Evolutionary conservation across 2,797 vertebrate species (phyloP), one percentile per base, ranked within the genome.

Genomic region (Poeciliopsis presidionis): DNA sequence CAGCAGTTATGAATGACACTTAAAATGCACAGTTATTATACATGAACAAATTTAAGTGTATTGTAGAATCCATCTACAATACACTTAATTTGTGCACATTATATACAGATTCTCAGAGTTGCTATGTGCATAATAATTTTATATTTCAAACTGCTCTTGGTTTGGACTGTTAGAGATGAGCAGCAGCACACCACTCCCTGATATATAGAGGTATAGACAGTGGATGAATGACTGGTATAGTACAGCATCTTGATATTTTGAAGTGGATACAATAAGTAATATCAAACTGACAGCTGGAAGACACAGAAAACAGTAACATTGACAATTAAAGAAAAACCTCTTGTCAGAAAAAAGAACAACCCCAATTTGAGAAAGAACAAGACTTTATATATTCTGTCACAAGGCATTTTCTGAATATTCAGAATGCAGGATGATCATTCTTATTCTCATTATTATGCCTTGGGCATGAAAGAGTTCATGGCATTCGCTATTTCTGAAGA

Each of bases 401-500:
- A 33, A 3, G 16, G 2, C n/a, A 22, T 72, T 45, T 36, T 22
- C 14, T 61, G 39, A 74, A 46, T 28, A 46, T 30, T 75, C 33
- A 12, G 12, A 33, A 63, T 20, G 57, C 57, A 47, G 16, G n/a
- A 22, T 20, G 39, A 41, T 55, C 30, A 51, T 57, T 74, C 36
- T 57, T 28, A 46, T 33, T 61, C 30, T 33, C 55, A 46, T 28
- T 20, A 7, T 47, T 20, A 30, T 47, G 73, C 73, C 41, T 61
- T 46, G 53, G 55, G 73, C n/a, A 4, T 43, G n/a, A 46, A 28
- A 57, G 72, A 45, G 14, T 36, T 75, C 55, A 30, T 63, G 55
- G 28, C 55, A 75, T 45, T 74, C 53, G 22, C 41, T 2, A 46
- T 30, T 47, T 75, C 73, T 75, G 57, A 75, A 75, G 43, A 28